Percentiles rank a stretch among this genome's conserved stretches.
These are phyloP conservation scores for Drosophila neotestacea DNA, from an alignment of 2,888 invertebrate species.

Conservation along the genomic window DNA sequence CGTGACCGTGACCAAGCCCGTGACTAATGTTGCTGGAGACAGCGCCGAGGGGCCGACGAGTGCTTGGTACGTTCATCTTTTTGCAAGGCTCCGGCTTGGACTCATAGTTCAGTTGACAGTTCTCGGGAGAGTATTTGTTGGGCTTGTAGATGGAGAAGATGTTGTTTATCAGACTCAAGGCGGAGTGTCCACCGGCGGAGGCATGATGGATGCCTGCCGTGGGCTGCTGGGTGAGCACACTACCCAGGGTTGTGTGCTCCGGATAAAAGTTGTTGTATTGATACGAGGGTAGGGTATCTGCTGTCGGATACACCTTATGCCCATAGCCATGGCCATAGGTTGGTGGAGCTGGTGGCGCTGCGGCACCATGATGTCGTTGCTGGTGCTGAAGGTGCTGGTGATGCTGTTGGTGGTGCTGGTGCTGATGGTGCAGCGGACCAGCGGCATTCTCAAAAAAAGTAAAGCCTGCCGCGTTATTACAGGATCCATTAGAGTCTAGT, in stretches of 20 bases:
- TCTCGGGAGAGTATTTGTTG: conserved; percentile 85
- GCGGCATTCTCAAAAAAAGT: conserved; percentile 84
- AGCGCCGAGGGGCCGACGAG: conserved; percentile 83
- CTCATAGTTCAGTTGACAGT: conserved; percentile 84
- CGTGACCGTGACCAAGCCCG: conserved; percentile 60
- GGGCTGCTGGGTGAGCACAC: conserved; percentile 81
- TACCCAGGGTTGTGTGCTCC: conserved; percentile 73
- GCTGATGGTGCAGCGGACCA: conserved; percentile 73
- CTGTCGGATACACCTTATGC: conserved; percentile 83
- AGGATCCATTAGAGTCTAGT: conserved; percentile 63
- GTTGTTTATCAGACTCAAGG: conserved; percentile 85
- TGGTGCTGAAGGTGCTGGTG: neutral
- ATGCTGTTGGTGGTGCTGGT: conserved; percentile 15
- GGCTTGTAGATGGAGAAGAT: conserved; percentile 85
- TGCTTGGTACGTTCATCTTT: conserved; percentile 85
- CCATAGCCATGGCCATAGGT: conserved; percentile 64
- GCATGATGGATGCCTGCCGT: conserved; percentile 78
- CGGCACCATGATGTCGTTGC: conserved; percentile 26
- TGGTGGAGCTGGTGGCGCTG: conserved; percentile 25
- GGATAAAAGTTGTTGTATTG: conserved; percentile 85
- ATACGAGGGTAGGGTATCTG: conserved; percentile 83
- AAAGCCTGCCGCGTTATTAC: conserved; percentile 66
- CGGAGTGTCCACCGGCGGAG: conserved; percentile 83
- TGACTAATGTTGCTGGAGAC: conserved; percentile 44
- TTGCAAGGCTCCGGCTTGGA: conserved; percentile 85